A percentile compares a stretch with the other conserved stretches of the same genome.
phyloP scores from a whole-genome alignment of 2,888 invertebrate genomes.

The Parnassius apollo region DNA sequence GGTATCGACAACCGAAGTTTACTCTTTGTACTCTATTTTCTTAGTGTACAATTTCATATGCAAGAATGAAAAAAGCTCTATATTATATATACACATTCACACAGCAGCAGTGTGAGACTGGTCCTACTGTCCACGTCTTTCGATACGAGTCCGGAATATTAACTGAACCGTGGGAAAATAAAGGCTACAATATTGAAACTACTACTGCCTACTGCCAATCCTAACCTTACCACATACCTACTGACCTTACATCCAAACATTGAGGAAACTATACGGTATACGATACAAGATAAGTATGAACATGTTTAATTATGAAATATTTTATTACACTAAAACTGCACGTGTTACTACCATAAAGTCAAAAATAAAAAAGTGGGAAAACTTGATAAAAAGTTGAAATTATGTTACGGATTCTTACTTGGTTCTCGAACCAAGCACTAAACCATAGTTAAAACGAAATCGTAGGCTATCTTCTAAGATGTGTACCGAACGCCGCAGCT shows the following conservation, averaged over 20 bases:
- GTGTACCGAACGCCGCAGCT: too few relatives aligned
- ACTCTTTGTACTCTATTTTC: too few relatives aligned
- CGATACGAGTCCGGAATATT: slow-evolving; percentile 63
- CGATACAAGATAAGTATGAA: too few relatives aligned
- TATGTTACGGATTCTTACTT: slow-evolving; percentile 3
- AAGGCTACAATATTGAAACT: slow-evolving; percentile 65
- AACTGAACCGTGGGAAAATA: slow-evolving; percentile 72
- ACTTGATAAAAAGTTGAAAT: background rate
- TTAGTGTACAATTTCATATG: too few relatives aligned
- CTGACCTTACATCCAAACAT: too few relatives aligned
- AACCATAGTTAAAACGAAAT: too few relatives aligned
- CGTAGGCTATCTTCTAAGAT: too few relatives aligned
- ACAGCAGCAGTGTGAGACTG: slow-evolving; percentile 42
- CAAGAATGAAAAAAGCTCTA: slow-evolving; percentile 35
- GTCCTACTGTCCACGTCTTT: slow-evolving; percentile 43
- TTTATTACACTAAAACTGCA: background rate
- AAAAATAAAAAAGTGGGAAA: too few relatives aligned
- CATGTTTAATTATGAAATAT: background rate
- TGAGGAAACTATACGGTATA: too few relatives aligned
- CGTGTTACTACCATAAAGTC: too few relatives aligned
- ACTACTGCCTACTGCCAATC: slow-evolving; percentile 51
- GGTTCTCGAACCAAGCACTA: too few relatives aligned
- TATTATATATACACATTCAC: slow-evolving; percentile 50
- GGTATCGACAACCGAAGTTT: too few relatives aligned
- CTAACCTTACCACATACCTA: slow-evolving; percentile 22